Conservation (phyloP, 2,797 vertebrate genomes). For the Todus mexicanus region DNA sequence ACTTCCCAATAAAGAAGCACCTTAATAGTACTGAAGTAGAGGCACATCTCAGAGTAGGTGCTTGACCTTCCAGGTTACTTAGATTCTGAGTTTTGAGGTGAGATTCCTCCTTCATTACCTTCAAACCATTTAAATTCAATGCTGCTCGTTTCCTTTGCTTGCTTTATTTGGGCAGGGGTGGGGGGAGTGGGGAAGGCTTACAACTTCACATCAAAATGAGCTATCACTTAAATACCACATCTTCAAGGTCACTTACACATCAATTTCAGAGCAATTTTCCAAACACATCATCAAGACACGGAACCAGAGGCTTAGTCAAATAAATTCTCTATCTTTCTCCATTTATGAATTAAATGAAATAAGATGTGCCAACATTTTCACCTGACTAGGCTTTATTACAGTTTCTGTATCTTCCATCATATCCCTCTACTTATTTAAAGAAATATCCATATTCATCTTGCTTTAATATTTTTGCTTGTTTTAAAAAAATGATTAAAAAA, state of each 20-base stretch:
- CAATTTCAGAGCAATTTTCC: constrained; percentile 60
- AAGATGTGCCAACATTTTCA: constrained; percentile 41
- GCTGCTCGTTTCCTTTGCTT: not conserved
- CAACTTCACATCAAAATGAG: constrained; percentile 11
- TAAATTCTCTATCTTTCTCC: constrained; percentile 35
- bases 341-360: constrained; percentile 19
- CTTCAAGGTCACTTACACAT: constrained; percentile 60
- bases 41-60: not conserved
- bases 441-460: not conserved
- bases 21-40: not conserved
- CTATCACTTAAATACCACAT: constrained; percentile 1
- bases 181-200: not conserved
- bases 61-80: not conserved
- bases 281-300: constrained; percentile 54
- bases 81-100: not conserved
- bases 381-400: constrained; percentile 28
- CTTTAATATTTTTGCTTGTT: not conserved
- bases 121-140: not conserved
- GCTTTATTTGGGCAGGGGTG: not conserved
- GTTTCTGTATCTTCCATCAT: not conserved
- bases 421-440: not conserved
- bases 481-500: not conserved
- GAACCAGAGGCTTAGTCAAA: constrained; percentile 55
- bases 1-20: not conserved
- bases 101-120: not conserved